A percentile compares a stretch with the other conserved stretches of the same genome.
phyloP scores from a whole-genome alignment of 2,797 vertebrate species.

The Cheirogaleus major region DNA sequence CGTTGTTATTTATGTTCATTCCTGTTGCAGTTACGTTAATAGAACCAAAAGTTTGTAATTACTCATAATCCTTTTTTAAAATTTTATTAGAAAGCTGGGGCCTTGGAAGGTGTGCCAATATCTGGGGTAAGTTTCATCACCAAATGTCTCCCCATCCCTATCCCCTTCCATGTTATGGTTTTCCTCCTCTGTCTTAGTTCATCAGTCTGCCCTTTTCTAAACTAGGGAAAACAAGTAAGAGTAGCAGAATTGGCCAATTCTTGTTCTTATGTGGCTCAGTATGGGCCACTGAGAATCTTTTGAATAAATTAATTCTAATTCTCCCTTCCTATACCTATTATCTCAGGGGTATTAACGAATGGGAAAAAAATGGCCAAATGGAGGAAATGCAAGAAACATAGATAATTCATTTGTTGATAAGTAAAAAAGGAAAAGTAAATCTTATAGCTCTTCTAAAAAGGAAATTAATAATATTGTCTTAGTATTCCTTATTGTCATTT shows the following conservation, averaged over 20 bases:
- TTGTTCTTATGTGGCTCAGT: not conserved
- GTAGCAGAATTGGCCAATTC: not conserved
- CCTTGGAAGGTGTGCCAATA: conserved; percentile 95
- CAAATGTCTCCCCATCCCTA: not conserved
- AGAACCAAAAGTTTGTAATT: conserved; percentile 43
- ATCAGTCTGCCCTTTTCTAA: not conserved
- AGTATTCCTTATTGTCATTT: conserved; percentile 48
- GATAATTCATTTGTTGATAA: not conserved
- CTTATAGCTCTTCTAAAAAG: not conserved
- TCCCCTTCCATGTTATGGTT: not conserved
- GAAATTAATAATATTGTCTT: not conserved
- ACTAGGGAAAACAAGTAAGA: not conserved
- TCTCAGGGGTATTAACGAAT: not conserved
- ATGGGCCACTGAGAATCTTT: not conserved
- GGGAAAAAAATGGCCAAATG: not conserved
- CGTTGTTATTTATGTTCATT: conserved; percentile 43
- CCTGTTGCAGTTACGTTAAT: conserved; percentile 25
- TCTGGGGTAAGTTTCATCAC: conserved; percentile 93
- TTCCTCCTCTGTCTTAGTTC: not conserved
- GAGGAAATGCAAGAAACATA: not conserved
- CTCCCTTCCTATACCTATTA: not conserved
- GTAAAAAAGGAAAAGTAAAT: conserved; percentile 9
- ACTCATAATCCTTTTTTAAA: conserved; percentile 61
- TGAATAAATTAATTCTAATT: not conserved
- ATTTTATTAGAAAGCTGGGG: conserved; percentile 93